Evolutionary conservation across 2,113 vertebrate genomes (phyloP).

Genomic region (Dolichotis patagonum): DNA sequence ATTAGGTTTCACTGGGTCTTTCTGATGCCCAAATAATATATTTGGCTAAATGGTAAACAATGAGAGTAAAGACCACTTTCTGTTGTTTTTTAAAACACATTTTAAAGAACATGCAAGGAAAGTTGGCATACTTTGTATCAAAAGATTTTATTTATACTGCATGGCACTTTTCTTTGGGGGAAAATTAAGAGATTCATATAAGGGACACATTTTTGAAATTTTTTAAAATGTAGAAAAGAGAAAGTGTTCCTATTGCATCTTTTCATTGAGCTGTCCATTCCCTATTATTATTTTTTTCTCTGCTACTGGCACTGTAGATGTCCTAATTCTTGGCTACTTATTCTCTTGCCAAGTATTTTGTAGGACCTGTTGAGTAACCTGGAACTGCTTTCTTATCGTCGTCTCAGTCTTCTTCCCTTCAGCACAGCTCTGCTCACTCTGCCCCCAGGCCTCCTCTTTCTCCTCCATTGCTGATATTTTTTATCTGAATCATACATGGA

Average conservation of each 20-base stretch:
- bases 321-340: not conserved
- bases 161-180: not conserved
- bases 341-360: not conserved
- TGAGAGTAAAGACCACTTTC: not conserved
- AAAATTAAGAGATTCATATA: not conserved
- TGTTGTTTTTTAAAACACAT: constrained; percentile 22
- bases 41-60: constrained; percentile 42
- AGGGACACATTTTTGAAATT: not conserved
- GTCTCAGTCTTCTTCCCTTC: not conserved
- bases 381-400: not conserved
- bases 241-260: not conserved
- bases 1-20: constrained; percentile 65
- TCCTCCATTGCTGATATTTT: not conserved
- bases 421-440: not conserved
- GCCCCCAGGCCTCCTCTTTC: not conserved
- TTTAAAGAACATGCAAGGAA: not conserved
- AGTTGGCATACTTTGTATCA: not conserved
- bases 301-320: not conserved
- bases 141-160: not conserved
- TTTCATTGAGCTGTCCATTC: not conserved
- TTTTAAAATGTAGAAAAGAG: not conserved
- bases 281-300: constrained; percentile 7
- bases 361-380: not conserved
- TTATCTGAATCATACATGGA: not conserved
- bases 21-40: constrained; percentile 54